These are phyloP conservation scores for Tethea ocularis DNA, from an alignment of 2,888 invertebrate genomes.

Conservation along the genomic window DNA sequence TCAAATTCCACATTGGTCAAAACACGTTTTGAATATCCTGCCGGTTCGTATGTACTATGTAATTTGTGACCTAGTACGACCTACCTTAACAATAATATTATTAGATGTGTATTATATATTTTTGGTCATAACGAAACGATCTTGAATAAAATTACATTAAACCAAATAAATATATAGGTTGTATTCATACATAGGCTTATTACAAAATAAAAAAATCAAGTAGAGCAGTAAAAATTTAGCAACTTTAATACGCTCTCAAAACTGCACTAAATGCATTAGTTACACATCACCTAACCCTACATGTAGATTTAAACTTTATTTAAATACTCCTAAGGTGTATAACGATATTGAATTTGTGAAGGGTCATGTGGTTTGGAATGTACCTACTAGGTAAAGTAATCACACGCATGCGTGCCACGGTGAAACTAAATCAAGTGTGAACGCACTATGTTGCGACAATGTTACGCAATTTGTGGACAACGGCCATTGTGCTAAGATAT, in stretches of 20 bases:
- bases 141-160: background rate
- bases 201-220: too few species aligned
- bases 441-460: conserved; percentile 56
- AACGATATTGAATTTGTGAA: background rate
- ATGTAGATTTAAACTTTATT: background rate
- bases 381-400: background rate
- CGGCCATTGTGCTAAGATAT: conserved; percentile 34
- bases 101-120: too few species aligned
- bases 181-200: background rate
- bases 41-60: background rate
- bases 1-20: background rate
- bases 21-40: conserved; percentile 1
- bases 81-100: background rate
- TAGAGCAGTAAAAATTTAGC: background rate
- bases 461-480: conserved; percentile 45
- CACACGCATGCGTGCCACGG: conserved; percentile 21
- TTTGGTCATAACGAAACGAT: background rate
- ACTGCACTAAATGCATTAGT: background rate
- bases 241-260: conserved; percentile 3
- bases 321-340: background rate
- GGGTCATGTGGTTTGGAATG: background rate
- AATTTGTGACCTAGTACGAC: too few species aligned
- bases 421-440: conserved; percentile 70
- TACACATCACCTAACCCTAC: background rate
- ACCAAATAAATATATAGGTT: background rate